Base-by-base conservation (phyloP, 2,797 vertebrate species). In the Mus caroli region DNA sequence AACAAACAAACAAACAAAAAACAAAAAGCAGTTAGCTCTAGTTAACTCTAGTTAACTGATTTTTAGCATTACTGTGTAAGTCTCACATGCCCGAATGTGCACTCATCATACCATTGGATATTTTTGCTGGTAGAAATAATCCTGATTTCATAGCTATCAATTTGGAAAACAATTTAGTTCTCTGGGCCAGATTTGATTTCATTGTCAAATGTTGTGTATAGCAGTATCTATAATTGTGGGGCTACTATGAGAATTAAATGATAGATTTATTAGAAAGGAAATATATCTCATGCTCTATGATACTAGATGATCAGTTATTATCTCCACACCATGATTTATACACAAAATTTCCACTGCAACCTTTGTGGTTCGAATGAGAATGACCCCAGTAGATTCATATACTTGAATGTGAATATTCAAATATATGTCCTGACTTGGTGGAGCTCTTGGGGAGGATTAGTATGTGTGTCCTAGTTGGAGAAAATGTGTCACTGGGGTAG, bases 171-270 rank as follows among this genome's bases (percentile, higher is more conserved):
- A 12, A 40, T 78, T 85, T 56, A 26, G 26, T 95, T 88, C 19
- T 95, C n/a, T 95, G 40, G 46, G 5, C 10, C 17, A 78, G 37
- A 73, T 24, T 43, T 86, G n/a, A 73, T 92, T 92, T 88, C 7
- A 15, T 69, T 95, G 37, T 82, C 67, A 83, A 92, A 71, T 91
- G 34, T 4, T 73, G 79, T 96, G 13, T 10, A 15, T 75, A 50
- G 14, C 2, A 50, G 58, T 26, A 31, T 24, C 11, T 82, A 13
- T 69, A 84, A 37, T 26, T 73, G 26, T 24, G 6, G 0, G 0
- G 8, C 69, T 83, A 17, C 46, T 56, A 17, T 54, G 10, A 79
- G 17, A 75, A 22, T 37, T 56, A 52, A 62, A 50, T 83, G 14
- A 69, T 56, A 82, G 3, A 46, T 10, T 82, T 76, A 46, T 34